Evolutionary conservation across 2,113 vertebrate genomes (phyloP), one percentile per base, ranked within the genome.

Genomic region (Alligator sinensis): DNA sequence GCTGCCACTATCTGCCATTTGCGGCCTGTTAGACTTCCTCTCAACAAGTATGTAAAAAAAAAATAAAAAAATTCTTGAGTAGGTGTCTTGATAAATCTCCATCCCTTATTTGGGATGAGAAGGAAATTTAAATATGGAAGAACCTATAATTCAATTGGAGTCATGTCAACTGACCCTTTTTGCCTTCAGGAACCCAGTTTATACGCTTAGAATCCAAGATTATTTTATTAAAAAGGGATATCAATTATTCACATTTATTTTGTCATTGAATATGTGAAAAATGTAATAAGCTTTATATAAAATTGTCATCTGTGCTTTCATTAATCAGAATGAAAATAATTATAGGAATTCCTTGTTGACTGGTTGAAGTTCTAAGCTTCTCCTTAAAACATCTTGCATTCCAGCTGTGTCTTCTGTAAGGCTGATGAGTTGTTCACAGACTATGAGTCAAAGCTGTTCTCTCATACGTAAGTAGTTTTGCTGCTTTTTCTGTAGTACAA

Each of bases 401-500:
- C 61, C 91, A 99, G 99, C 96, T 99, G 99, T 95, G 98, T 99
- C 86, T 99, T 99, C 93, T 99, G 99, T 97, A 99, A 99, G 97
- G 99, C 99, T 60, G 99, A 99, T 47, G 99, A 99, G 93, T 97
- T 99, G 83, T 99, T 99, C 97, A 99, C 98, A 58, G 99, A 99
- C 84, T 99, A 99, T 5, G 99, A 99, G 92, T 99, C 99, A 6
- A 99, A 99, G 92, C 98, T 99, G 17, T 99, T 99, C 97, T 99
- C 99, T 92, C 99, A 99, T 91, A 99, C 99, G 99, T 99, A 98
- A 98, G 98, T 77, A 86, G 25, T 76, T 95, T 92, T 86, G 38
- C 93, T 84, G 64, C 77, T 86, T 63, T 74, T 16, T 81, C 25
- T 74, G 4, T 80, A 34, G 11, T 81, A 2, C 25, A 59, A 61